Evolutionary conservation across 1,140 invertebrate species (phyloP).

Genomic region (Helicoverpa zea): DNA sequence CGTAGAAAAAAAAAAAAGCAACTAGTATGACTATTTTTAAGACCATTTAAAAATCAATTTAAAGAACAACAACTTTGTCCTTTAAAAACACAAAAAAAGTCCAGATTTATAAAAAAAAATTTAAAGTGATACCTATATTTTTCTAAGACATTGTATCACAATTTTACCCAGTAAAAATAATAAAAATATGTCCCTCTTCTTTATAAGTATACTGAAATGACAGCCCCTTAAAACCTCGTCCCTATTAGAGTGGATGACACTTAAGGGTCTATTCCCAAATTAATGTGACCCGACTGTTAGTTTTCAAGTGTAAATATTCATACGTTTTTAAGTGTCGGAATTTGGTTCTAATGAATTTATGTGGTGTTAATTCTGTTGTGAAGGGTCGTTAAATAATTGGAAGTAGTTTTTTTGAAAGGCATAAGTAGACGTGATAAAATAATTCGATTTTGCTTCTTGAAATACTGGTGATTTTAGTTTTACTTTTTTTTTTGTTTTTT

Average conservation of each 20-base stretch:
- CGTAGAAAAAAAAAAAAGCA: too few species aligned
- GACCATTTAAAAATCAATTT: too few species aligned
- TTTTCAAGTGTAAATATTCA: background rate
- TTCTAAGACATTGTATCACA: background rate
- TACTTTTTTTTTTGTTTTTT: too few species aligned
- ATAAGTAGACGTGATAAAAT: background rate
- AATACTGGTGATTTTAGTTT: too few species aligned
- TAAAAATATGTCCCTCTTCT: too few species aligned
- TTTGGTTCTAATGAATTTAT: slow-evolving; percentile 7
- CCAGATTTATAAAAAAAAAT: too few species aligned
- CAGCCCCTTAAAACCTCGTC: background rate
- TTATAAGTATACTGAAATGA: too few species aligned
- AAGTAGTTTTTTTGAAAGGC: background rate
- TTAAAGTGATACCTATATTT: background rate
- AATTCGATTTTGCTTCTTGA: too few species aligned
- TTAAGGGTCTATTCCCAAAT: slow-evolving; percentile 12
- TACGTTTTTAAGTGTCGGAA: slow-evolving; percentile 17
- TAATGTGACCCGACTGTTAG: background rate
- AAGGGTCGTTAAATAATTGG: background rate
- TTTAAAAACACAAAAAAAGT: too few species aligned
- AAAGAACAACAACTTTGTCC: too few species aligned
- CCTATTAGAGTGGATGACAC: background rate
- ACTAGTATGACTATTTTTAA: too few species aligned
- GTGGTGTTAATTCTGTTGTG: background rate
- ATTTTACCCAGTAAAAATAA: background rate